These are phyloP conservation scores for Malacoraja senta DNA, from an alignment of 2,797 vertebrate genomes.

Conservation along the genomic window DNA sequence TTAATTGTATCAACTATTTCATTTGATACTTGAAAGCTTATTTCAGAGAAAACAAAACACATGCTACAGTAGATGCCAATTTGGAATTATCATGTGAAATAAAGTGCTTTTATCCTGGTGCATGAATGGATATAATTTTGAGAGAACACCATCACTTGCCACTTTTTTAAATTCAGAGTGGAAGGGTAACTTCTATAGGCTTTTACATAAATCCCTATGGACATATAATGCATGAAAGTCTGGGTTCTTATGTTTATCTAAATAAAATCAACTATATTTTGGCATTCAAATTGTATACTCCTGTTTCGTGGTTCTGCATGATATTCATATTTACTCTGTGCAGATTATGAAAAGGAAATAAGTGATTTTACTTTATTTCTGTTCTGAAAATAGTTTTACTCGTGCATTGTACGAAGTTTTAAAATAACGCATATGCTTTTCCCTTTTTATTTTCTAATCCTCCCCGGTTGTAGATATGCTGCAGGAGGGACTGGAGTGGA, in stretches of 20 bases:
- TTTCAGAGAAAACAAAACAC: constrained; percentile 43
- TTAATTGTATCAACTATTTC: constrained; percentile 42
- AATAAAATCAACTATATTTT: not conserved
- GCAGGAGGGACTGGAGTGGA: too few relatives aligned
- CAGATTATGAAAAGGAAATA: not conserved
- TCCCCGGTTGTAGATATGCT: too few relatives aligned
- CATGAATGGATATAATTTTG: not conserved
- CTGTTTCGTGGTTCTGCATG: not conserved
- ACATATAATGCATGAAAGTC: not conserved
- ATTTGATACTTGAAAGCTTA: constrained; percentile 40
- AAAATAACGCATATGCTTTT: too few relatives aligned
- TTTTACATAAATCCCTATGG: not conserved
- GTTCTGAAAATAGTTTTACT: not conserved
- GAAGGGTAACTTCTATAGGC: not conserved
- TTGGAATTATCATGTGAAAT: not conserved
- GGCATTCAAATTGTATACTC: not conserved
- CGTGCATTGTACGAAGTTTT: not conserved
- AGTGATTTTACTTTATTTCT: not conserved
- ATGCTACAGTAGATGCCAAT: not conserved
- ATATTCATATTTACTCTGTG: not conserved
- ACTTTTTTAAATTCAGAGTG: not conserved
- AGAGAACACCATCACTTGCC: not conserved
- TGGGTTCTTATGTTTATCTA: not conserved
- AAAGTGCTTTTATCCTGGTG: not conserved
- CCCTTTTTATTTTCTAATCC: too few relatives aligned